Percentiles rank a stretch among this genome's conserved stretches.
Evolutionary conservation across 64 coral and sea anemone species (phyloP).

Genomic region (Acropora tenuis): DNA sequence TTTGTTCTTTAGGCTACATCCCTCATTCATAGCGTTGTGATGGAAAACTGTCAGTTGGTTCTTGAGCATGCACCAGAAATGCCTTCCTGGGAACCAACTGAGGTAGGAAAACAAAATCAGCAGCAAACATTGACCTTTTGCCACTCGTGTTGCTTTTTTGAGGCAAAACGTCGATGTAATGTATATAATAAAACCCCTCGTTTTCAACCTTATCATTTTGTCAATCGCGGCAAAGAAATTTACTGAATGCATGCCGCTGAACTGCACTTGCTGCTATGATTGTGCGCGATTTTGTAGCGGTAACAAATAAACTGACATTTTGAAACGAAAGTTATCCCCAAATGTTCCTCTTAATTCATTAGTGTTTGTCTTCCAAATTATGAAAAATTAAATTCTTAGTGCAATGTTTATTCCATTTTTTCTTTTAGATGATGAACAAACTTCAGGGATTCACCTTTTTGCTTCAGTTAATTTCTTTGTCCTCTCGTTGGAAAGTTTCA

Average conservation of each 20-base stretch:
- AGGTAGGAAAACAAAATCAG: constrained; percentile 15
- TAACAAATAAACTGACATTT: no score
- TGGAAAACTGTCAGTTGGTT: constrained; percentile 88
- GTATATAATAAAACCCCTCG: no score
- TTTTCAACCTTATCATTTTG: no score
- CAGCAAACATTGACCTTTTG: no score
- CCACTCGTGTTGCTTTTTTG: no score
- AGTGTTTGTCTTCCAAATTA: no score
- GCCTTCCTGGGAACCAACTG: constrained; percentile 67
- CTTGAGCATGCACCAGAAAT: constrained; percentile 62
- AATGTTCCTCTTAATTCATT: no score
- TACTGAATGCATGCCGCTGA: no score
- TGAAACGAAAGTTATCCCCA: no score
- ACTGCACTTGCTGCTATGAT: no score
- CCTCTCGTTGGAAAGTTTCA: constrained; percentile 85
- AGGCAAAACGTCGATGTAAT: no score
- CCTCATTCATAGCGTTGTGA: constrained; percentile 62
- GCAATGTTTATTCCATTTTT: neutral
- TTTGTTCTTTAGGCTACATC: constrained; percentile 68
- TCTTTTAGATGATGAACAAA: constrained; percentile 87
- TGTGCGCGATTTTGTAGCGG: neutral
- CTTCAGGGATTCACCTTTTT: constrained; percentile 89
- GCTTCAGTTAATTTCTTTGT: constrained; percentile 88
- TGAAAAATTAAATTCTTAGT: neutral
- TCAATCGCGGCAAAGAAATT: no score